Conservation (phyloP, 2,888 invertebrate species). For the Bursaphelenchus okinawaensis region DNA sequence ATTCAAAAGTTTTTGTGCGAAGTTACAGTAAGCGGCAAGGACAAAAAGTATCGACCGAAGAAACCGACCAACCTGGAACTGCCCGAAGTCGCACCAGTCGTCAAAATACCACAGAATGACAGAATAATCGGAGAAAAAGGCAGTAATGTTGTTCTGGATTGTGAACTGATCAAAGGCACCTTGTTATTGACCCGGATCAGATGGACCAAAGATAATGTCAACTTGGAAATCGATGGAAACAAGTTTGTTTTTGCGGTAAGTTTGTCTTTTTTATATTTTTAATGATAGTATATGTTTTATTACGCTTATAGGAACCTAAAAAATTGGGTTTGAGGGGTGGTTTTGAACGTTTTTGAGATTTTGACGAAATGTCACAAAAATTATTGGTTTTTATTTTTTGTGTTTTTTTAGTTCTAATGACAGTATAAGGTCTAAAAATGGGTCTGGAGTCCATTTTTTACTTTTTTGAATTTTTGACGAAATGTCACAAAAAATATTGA, state of each 20-base stretch:
- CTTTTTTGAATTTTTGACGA: no score
- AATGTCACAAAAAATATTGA: no score
- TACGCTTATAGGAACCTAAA: no score
- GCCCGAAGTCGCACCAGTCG: slow-evolving; percentile 24
- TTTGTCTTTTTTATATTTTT: neutral
- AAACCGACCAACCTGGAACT: slow-evolving; percentile 1
- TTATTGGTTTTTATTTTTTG: no score
- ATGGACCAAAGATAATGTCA: slow-evolving; percentile 31
- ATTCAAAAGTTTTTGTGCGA: slow-evolving; percentile 40
- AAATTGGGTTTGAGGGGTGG: no score
- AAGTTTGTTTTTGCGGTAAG: slow-evolving; percentile 16
- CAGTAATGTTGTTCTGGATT: slow-evolving; percentile 25
- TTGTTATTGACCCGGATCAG: slow-evolving; percentile 29
- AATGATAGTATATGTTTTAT: no score
- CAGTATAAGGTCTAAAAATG: no score
- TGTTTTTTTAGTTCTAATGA: no score
- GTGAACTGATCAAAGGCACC: slow-evolving; percentile 20
- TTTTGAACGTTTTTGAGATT: no score
- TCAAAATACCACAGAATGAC: slow-evolving; percentile 23
- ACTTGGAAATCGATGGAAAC: slow-evolving; percentile 25
- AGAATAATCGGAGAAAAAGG: slow-evolving; percentile 18
- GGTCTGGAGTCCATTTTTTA: no score
- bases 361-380: no score
- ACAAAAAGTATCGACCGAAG: neutral
- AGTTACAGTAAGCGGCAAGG: slow-evolving; percentile 31